Base-by-base conservation (phyloP, 2,113 vertebrate species). In the Protobothrops mucrosquamatus region DNA sequence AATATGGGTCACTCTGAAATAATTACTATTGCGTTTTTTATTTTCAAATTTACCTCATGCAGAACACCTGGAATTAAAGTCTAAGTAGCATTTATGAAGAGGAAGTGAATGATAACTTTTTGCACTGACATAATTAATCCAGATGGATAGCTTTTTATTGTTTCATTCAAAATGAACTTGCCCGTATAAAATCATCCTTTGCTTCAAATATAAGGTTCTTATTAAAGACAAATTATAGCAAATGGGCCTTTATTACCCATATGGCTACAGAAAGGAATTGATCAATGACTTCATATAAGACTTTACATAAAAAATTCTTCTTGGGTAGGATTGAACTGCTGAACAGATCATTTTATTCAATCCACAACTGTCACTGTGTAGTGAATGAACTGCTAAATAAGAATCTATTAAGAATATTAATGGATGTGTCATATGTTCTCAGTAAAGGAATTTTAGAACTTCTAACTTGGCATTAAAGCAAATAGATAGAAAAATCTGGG, bases 11-110 rank as follows among this genome's bases (percentile, higher is more conserved):
- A 0, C 64, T 96, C 94, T 86, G 89, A 96, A 97, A 93, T 26
- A 93, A 0, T 95, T 95, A 91, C 90, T 96, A 97, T 91, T 95
- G 52, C 2, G 29, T 94, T 96, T 88, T 97, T 95, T 96, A 95
- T 96, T 96, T 97, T 97, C 87, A 96, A 94, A 34, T 64, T 1
- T 52, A 51, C 48, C 94, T 91, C 91, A 95, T 95, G 94, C 94
- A 96, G 96, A 97, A 97, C 89, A 96, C 52, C 90, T 96, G 92
- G 96, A 96, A 98, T 97, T 95, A 97, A 96, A 96, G 94, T 95
- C 91, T 96, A 96, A 97, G 93, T 94, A 92, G 89, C 94, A 96
- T 97, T 97, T 98, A 97, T 56, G 88, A 96, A 95, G 93, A 94
- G 93, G 95, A 93, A 96, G 89, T 97, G 97, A 96, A 96, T 97